These are phyloP conservation scores for Ageneiosus marmoratus DNA, from an alignment of 2,113 vertebrate species.

Conservation along the genomic window DNA sequence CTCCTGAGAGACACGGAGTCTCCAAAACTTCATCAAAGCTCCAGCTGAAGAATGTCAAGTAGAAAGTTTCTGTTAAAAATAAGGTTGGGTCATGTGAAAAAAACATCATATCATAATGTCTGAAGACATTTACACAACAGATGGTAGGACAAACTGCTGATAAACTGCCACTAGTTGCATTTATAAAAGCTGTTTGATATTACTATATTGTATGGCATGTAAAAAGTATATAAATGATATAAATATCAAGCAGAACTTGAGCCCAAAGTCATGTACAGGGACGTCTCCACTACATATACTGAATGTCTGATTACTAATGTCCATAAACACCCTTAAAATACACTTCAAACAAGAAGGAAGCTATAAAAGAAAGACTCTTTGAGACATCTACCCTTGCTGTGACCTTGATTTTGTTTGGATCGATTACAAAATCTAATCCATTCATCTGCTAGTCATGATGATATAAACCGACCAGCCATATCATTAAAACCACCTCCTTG, in stretches of 20 bases:
- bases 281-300: background rate
- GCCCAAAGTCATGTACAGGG: background rate
- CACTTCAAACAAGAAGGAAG: background rate
- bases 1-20: conserved; percentile 17
- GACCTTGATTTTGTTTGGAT: background rate
- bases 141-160: background rate
- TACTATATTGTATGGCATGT: background rate
- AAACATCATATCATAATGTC: background rate
- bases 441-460: background rate
- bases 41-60: background rate
- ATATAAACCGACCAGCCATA: too few relatives aligned
- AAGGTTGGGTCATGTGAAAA: background rate
- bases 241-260: background rate
- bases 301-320: background rate
- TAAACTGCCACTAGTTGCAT: background rate
- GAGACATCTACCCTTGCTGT: background rate
- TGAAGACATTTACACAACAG: background rate
- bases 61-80: background rate
- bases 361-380: background rate
- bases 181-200: background rate
- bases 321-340: background rate
- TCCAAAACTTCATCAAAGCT: background rate
- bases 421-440: background rate
- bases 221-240: background rate
- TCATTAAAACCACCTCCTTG: too few relatives aligned